phyloP scores from a whole-genome alignment of 2,888 invertebrate genomes.

The Anaspis maculata region DNA sequence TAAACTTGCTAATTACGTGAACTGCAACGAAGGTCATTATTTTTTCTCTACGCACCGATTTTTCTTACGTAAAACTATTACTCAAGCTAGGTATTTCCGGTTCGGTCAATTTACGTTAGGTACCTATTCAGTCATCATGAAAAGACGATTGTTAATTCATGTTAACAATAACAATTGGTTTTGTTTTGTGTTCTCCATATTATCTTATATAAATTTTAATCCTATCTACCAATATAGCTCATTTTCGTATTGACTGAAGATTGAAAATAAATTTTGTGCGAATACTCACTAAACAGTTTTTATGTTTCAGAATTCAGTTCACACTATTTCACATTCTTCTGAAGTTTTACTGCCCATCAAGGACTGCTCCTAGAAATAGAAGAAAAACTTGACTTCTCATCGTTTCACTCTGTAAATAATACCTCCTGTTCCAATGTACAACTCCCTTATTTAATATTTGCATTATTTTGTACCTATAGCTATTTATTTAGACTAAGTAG shows the following conservation, averaged over 20 bases:
- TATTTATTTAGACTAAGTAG: slow-evolving; percentile 8
- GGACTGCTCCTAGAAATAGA: slow-evolving; percentile 3
- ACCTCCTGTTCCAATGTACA: background rate
- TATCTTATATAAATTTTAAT: background rate
- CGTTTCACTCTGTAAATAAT: slow-evolving; percentile 6
- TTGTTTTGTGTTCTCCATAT: background rate
- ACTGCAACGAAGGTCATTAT: too few relatives aligned
- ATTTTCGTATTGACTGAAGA: background rate
- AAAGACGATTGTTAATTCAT: too few relatives aligned
- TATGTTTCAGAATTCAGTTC: slow-evolving; percentile 10
- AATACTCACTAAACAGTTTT: background rate
- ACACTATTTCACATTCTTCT: slow-evolving; percentile 12
- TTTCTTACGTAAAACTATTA: too few relatives aligned
- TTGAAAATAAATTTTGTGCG: background rate
- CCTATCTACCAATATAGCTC: background rate
- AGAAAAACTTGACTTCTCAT: background rate
- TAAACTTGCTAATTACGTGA: too few relatives aligned
- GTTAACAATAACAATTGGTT: background rate
- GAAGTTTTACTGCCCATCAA: slow-evolving; percentile 4
- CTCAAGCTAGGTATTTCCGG: too few relatives aligned
- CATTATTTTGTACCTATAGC: background rate
- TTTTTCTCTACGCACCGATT: too few relatives aligned
- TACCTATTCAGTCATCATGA: too few relatives aligned
- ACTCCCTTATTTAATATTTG: slow-evolving; percentile 1
- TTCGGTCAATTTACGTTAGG: too few relatives aligned